phyloP scores from a whole-genome alignment of 2,113 vertebrate genomes.

The Sander vitreus region DNA sequence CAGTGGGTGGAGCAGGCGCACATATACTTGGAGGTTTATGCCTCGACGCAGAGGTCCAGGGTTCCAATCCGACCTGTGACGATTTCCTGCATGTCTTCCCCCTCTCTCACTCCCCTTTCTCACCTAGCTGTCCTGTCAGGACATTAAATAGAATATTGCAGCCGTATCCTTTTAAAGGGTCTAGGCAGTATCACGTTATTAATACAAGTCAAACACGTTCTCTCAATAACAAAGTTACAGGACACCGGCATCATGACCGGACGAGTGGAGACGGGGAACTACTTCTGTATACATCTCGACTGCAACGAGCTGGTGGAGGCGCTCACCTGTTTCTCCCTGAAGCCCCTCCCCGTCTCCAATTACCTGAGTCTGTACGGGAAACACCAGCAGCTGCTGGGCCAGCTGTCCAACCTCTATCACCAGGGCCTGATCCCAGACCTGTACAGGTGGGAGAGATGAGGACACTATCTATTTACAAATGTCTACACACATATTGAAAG shows the following conservation, averaged over 20 bases:
- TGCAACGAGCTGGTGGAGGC: slow-evolving; percentile 84
- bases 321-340: slow-evolving; percentile 91
- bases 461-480: background rate
- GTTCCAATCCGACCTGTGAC: no score
- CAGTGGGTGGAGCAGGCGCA: no score
- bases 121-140: no score
- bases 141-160: no score
- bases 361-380: slow-evolving; percentile 89
- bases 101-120: no score
- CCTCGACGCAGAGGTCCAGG: no score
- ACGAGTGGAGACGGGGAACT: slow-evolving; percentile 83
- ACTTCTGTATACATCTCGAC: slow-evolving; percentile 89
- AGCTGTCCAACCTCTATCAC: slow-evolving; percentile 82
- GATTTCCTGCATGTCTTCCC: no score
- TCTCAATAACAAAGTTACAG: slow-evolving; percentile 69
- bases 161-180: no score
- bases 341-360: slow-evolving; percentile 88
- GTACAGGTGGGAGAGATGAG: slow-evolving; percentile 87
- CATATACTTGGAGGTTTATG: no score
- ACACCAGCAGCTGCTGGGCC: slow-evolving; percentile 92
- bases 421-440: slow-evolving; percentile 87
- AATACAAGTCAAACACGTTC: no score
- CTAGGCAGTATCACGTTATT: no score
- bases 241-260: slow-evolving; percentile 87
- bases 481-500: no score